phyloP scores from a whole-genome alignment of 2,113 vertebrate species.

The Heterotis niloticus region DNA sequence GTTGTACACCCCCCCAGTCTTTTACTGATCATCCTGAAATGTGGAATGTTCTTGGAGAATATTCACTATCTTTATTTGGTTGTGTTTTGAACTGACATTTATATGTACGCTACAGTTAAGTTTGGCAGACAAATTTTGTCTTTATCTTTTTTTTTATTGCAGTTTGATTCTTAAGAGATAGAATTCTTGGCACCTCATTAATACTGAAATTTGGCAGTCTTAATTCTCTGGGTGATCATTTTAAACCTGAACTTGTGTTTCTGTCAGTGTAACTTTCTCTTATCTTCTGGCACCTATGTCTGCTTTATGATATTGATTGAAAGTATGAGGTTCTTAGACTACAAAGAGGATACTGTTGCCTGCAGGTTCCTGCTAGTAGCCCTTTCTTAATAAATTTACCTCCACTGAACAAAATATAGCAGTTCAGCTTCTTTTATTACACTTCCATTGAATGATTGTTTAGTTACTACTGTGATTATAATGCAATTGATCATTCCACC shows the following conservation, averaged over 20 bases:
- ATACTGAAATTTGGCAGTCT: too few relatives aligned
- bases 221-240: not conserved
- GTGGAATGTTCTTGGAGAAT: not conserved
- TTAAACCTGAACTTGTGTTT: not conserved
- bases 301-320: conserved; percentile 6
- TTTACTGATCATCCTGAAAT: not conserved
- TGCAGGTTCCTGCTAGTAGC: not conserved
- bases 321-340: not conserved
- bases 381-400: too few relatives aligned
- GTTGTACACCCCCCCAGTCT: not conserved
- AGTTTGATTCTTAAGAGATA: conserved; percentile 22
- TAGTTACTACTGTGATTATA: not conserved
- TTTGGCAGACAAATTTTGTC: not conserved
- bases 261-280: conserved; percentile 3
- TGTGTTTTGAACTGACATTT: conserved; percentile 19
- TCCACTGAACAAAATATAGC: too few relatives aligned
- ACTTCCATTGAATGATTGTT: not conserved
- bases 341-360: not conserved
- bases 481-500: not conserved
- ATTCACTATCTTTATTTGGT: not conserved
- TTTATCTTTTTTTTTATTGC: conserved; percentile 29
- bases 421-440: too few relatives aligned
- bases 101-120: conserved; percentile 16
- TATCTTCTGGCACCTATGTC: not conserved
- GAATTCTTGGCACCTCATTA: not conserved